Evolutionary conservation across 2,888 invertebrate species (phyloP), one percentile per base, ranked within the genome.

Genomic region (Acronicta leporina): DNA sequence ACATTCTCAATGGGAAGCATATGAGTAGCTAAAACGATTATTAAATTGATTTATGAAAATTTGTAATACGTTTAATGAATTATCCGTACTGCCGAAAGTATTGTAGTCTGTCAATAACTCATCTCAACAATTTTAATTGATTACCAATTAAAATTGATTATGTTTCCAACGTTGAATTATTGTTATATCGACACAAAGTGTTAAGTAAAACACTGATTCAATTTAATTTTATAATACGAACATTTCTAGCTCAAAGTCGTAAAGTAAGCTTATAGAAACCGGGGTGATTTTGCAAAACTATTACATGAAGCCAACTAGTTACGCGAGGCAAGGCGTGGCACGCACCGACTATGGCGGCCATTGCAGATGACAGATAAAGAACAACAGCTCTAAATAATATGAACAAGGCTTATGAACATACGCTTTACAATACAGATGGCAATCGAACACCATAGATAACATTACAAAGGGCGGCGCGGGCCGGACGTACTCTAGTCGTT

Each of bases 321-420:
- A 73, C 68, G 63, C 59, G 56, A 62, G 1, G 55, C 35, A 35
- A 57, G 76, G 76, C 49, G 76, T 79, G 76, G 79, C 62, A 53
- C 43, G 63, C 62, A 49, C 55, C 50, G 54, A 42, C 58, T 52
- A 60, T 42, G 40, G 53, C 65, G 49, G 55, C 67, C 53, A 54
- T 54, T 68, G 60, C 64, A 73, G 79, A 77, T 79, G 77, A 68
- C 62, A 63, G 79, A 77, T 77, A 79, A 79, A 79, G 63, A 58
- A 63, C 54, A 57, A 61, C 63, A 66, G 60, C 63, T 59, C 46
- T 73, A 60, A 65, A 79, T 64, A 60, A 75, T 50, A 48, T 43
- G 43, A 44, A 55, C 67, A 61, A 60, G 50, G n/a, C n/a, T 54
- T 15, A 67, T 79, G 73, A 63, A 65, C n/a, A 67, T 73, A 35